These are phyloP conservation scores for Mizuhopecten yessoensis DNA, from an alignment of 1,140 invertebrate species.

Conservation along the genomic window DNA sequence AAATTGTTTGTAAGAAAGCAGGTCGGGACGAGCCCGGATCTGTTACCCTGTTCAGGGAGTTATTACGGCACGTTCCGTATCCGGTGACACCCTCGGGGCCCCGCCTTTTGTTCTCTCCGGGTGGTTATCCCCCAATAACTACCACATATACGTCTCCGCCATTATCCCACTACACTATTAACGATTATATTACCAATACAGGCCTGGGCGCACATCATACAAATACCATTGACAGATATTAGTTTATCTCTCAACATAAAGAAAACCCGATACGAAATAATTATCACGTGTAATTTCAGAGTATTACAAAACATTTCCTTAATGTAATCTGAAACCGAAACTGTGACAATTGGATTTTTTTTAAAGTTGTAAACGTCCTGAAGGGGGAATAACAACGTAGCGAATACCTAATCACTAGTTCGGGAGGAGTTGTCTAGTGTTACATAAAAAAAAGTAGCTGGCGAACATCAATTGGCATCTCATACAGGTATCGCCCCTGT, in stretches of 20 bases:
- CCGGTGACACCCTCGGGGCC: constrained; percentile 1
- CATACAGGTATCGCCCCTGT: neutral
- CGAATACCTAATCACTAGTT: neutral
- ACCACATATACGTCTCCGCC: neutral
- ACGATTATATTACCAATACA: neutral
- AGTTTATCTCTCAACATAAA: neutral
- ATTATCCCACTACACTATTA: neutral
- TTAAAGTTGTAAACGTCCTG: neutral
- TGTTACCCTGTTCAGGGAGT: neutral
- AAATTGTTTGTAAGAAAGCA: neutral
- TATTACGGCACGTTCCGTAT: constrained; percentile 31
- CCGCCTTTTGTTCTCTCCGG: neutral
- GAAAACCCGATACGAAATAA: constrained; percentile 28
- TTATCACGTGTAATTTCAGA: constrained; percentile 39
- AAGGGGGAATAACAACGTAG: constrained; percentile 9
- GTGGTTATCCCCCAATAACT: neutral
- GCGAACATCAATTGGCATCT: neutral
- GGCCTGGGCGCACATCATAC: constrained; percentile 20
- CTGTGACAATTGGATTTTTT: constrained; percentile 27
- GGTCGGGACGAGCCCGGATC: constrained; percentile 11
- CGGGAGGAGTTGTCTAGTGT: neutral
- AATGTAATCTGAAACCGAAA: neutral
- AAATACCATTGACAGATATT: constrained; percentile 22
- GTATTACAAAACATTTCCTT: constrained; percentile 39
- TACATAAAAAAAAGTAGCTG: neutral